Evolutionary conservation across 2,113 vertebrate species (phyloP), one percentile per base, ranked within the genome.

Genomic region (Tympanuchus pallidicinctus): DNA sequence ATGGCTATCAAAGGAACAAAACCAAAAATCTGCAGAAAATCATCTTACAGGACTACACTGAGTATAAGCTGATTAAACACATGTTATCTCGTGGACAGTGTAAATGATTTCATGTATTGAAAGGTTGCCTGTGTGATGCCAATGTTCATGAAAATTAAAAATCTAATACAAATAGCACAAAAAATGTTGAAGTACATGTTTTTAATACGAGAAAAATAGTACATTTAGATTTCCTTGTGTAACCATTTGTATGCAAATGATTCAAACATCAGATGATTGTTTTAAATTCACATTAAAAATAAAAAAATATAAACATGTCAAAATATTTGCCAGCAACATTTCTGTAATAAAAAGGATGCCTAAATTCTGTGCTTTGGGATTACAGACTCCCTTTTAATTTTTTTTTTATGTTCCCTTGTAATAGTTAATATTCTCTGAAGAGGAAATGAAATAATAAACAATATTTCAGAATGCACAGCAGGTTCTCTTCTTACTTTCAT

Each of bases 381-480:
- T 56, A 66, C 18, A 89, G 56, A 20, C 36, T 92, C 28, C 6
- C 54, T 86, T 94, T 69, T n/a, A 80, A 73, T 72, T 43, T 24
- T 38, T 38, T 38, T 7, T 89, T 1, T 27, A 14, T 47, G 15
- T 59, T 89, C 43, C 80, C 86, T 86, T 75, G 43, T 60, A 94
- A 66, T 34, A 82, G 19, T 67, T 78, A 72, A 5, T 52, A 81
- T 45, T 73, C 89, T 89, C 82, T 82, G 74, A 95, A 80, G 47
- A 66, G 63, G 93, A 89, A 89, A 87, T 1, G 7, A 21, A 94
- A 18, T 28, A 82, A 63, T 25, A 80, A 88, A 69, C 45, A 47
- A 1, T 54, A 66, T 90, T 70, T 97, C 92, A 97, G 48, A 93
- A 65, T 34, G 80, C 74, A 93, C 97, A 97, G 86, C 97, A 97